These are phyloP conservation scores for pig (Sus scrofa) DNA, from an alignment of 2,113 vertebrate genomes.

Conservation along the genomic window DNA sequence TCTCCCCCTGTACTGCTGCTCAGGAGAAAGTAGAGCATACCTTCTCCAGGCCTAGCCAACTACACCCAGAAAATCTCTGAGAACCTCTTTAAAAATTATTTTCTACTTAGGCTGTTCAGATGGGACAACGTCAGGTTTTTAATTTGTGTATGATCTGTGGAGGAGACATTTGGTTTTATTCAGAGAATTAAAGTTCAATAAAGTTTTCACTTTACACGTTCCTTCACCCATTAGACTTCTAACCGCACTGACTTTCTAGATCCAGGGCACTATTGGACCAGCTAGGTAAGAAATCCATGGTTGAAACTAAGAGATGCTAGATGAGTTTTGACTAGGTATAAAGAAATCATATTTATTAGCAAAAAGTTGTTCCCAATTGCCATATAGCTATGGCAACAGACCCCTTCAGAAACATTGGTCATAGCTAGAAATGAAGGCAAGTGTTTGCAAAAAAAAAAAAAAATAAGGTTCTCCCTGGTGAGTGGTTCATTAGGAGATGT, in stretches of 20 bases:
- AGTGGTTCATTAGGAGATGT: constrained; percentile 72
- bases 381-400: constrained; percentile 83
- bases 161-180: constrained; percentile 83
- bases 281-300: constrained; percentile 61
- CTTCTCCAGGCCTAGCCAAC: neutral
- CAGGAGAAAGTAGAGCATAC: neutral
- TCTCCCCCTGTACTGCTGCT: neutral
- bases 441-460: constrained; percentile 71
- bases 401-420: constrained; percentile 67
- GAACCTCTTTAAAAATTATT: constrained; percentile 81
- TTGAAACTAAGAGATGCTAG: constrained; percentile 70
- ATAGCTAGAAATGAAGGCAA: constrained; percentile 67
- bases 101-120: constrained; percentile 80
- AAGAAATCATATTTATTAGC: constrained; percentile 78
- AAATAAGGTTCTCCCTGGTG: constrained; percentile 78
- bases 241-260: constrained; percentile 68
- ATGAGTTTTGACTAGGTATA: constrained; percentile 72
- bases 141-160: constrained; percentile 84
- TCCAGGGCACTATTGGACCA: constrained; percentile 62
- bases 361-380: constrained; percentile 72
- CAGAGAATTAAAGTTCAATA: constrained; percentile 80
- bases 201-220: constrained; percentile 84
- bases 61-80: constrained; percentile 82
- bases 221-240: constrained; percentile 64
- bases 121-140: constrained; percentile 81